Percentiles rank a stretch among this genome's conserved stretches.
phyloP scores from a whole-genome alignment of 2,113 vertebrate genomes.

The Ptilonorhynchus violaceus region DNA sequence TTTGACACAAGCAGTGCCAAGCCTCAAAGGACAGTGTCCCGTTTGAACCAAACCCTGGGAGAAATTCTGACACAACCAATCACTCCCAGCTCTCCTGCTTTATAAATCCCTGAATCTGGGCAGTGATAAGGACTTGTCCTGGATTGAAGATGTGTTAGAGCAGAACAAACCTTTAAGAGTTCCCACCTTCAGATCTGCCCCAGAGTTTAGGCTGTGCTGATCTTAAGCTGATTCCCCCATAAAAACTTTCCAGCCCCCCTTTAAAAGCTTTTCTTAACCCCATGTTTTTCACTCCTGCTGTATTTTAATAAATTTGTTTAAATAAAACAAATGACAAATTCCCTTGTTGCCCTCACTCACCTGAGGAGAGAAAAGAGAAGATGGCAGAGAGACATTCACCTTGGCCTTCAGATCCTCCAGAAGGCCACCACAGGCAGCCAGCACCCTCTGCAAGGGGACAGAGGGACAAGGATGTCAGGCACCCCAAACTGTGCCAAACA shows the following conservation, averaged over 20 bases:
- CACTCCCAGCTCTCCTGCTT: background rate
- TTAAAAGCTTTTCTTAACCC: background rate
- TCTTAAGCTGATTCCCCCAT: accelerated
- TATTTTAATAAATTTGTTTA: too few relatives aligned
- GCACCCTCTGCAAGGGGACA: background rate
- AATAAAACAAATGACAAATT: accelerated
- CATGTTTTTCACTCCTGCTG: background rate
- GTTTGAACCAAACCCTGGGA: background rate
- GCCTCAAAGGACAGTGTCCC: background rate
- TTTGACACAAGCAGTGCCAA: background rate
- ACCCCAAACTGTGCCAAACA: background rate
- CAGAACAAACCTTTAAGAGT: background rate
- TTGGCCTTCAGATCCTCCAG: conserved; percentile 26
- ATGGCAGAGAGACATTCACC: background rate
- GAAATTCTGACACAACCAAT: background rate
- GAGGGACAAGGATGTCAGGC: background rate
- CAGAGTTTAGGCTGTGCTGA: background rate
- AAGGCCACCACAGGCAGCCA: background rate
- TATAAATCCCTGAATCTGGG: background rate
- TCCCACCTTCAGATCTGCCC: background rate
- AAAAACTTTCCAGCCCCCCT: background rate
- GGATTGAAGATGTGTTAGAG: background rate
- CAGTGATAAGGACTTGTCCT: background rate
- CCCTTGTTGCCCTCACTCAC: background rate
- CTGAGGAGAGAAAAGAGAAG: background rate